Percentiles rank a stretch among this genome's conserved stretches.
Evolutionary conservation across 2,113 vertebrate species (phyloP).

Genomic region (Apodemus sylvaticus): DNA sequence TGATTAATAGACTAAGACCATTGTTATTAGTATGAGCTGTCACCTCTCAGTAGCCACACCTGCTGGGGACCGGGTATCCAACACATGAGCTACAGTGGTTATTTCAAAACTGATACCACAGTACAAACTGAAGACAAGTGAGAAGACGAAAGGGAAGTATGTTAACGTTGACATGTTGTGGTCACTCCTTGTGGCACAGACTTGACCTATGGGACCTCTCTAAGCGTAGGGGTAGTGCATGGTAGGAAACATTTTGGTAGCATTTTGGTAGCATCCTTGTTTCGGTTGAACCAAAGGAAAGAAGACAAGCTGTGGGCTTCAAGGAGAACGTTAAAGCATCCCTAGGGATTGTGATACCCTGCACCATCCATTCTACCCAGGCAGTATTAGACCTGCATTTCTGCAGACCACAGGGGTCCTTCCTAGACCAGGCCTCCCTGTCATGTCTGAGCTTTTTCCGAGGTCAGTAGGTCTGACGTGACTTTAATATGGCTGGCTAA

Average conservation of each 20-base stretch:
- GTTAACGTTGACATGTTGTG: too few species aligned
- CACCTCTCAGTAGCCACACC: not conserved
- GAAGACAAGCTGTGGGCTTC: too few species aligned
- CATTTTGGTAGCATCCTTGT: not conserved
- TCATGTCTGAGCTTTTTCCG: not conserved
- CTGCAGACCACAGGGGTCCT: not conserved
- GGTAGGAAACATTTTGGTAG: not conserved
- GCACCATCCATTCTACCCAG: not conserved
- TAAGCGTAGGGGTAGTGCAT: not conserved
- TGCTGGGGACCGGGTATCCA: not conserved
- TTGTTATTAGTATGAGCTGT: not conserved
- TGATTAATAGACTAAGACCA: not conserved
- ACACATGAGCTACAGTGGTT: too few species aligned
- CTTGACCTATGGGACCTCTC: not conserved
- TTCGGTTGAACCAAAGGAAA: not conserved
- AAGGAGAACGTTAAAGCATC: not conserved
- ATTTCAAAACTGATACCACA: not conserved
- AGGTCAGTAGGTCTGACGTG: not conserved
- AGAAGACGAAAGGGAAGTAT: not conserved
- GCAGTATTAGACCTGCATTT: not conserved
- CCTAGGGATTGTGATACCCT: not conserved
- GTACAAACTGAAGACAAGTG: not conserved
- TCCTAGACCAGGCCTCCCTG: not conserved
- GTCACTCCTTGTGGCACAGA: rapidly evolving
- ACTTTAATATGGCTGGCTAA: not conserved